A percentile compares a stretch with the other conserved stretches of the same genome.
Evolutionary conservation across 2,888 invertebrate species (phyloP).

Genomic region (Heliconius cydno): DNA sequence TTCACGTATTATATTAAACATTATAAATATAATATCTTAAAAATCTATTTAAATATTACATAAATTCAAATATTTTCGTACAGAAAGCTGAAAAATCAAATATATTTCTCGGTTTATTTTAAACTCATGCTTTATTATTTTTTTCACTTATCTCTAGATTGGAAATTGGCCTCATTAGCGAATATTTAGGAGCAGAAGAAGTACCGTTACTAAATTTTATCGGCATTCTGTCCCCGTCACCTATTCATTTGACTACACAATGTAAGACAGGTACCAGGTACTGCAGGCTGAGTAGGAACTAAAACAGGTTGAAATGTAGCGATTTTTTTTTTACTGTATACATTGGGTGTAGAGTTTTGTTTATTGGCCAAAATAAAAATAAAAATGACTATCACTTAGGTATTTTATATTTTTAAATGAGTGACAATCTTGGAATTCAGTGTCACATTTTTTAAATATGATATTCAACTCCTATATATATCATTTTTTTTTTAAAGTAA

Average conservation of each 20-base stretch:
- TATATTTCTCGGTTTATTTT: neutral
- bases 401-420: neutral
- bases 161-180: conserved; percentile 63
- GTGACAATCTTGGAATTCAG: neutral
- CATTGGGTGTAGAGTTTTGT: neutral
- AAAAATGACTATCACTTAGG: neutral
- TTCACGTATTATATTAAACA: no score
- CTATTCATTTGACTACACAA: conserved; percentile 45
- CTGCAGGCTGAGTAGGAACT: neutral
- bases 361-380: neutral
- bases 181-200: conserved; percentile 66
- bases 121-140: neutral
- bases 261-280: conserved; percentile 7
- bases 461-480: neutral
- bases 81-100: neutral
- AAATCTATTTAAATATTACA: no score
- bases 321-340: neutral
- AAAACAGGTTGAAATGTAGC: neutral
- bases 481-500: neutral
- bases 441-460: neutral
- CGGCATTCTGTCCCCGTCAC: conserved; percentile 50
- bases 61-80: neutral
- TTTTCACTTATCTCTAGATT: neutral
- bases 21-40: no score
- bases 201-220: conserved; percentile 71